A percentile compares a stretch with the other conserved stretches of the same genome.
Conservation (phyloP, 2,797 vertebrate species). For the Eulemur albifrons region DNA sequence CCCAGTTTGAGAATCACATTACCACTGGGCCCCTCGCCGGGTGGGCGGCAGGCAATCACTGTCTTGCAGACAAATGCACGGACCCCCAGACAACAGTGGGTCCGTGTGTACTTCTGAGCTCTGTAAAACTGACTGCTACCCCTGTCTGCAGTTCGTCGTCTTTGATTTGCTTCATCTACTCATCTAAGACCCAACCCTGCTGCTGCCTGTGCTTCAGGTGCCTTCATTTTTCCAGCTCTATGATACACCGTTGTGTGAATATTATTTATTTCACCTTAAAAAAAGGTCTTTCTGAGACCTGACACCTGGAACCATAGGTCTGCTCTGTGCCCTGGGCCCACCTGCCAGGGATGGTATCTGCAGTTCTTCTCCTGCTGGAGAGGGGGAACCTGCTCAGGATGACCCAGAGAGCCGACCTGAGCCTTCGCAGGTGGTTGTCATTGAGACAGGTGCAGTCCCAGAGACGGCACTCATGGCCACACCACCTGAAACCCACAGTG, state of each 20-base stretch:
- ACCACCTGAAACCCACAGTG: background rate
- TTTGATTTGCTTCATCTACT: background rate
- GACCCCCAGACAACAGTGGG: rapidly evolving
- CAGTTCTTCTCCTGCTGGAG: background rate
- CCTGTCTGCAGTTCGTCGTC: rapidly evolving
- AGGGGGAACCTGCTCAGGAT: background rate
- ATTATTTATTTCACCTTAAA: background rate
- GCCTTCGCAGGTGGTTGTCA: background rate
- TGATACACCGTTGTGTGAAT: background rate
- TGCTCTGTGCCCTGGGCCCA: too few species aligned
- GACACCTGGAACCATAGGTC: too few species aligned
- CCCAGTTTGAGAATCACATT: background rate
- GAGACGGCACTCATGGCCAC: rapidly evolving
- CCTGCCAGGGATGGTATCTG: too few species aligned
- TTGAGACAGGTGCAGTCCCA: background rate
- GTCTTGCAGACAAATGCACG: rapidly evolving
- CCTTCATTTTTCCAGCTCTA: background rate
- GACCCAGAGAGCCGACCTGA: background rate
- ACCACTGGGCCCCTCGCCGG: rapidly evolving
- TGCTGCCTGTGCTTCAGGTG: rapidly evolving
- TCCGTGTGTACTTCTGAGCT: background rate
- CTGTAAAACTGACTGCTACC: background rate
- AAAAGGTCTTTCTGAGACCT: background rate
- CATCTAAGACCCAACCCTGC: background rate
- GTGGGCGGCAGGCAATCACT: too few species aligned